phyloP scores from a whole-genome alignment of 2,888 invertebrate genomes.

The Lycocerus yunnanus region DNA sequence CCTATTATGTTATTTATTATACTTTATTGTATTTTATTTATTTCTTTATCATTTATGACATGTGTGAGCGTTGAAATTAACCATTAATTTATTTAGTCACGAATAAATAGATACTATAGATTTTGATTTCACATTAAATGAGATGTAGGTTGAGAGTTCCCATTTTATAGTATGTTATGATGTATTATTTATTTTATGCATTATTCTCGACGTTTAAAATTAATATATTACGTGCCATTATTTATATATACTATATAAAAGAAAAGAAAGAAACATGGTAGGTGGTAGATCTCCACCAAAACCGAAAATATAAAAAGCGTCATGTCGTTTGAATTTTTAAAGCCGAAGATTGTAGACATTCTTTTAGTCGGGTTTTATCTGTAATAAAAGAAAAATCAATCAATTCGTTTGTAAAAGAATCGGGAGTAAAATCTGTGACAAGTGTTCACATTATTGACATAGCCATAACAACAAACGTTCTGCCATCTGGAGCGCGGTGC shows the following conservation, averaged over 20 bases:
- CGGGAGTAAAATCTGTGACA: constrained; percentile 24
- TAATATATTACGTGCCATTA: too few relatives aligned
- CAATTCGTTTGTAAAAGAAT: constrained; percentile 8
- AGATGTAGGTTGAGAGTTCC: constrained; percentile 8
- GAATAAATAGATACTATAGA: constrained; percentile 21
- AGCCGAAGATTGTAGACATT: background rate
- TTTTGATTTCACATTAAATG: constrained; percentile 22
- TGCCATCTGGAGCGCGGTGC: constrained; percentile 44
- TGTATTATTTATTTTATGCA: background rate
- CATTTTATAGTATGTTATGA: background rate
- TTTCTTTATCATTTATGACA: constrained; percentile 20
- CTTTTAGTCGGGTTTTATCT: background rate
- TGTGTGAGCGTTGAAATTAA: constrained; percentile 21
- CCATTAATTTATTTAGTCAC: constrained; percentile 29
- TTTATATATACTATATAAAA: too few relatives aligned
- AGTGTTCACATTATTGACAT: constrained; percentile 34
- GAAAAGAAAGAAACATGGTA: too few relatives aligned
- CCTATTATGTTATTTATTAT: constrained; percentile 15
- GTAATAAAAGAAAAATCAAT: background rate
- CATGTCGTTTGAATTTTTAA: background rate
- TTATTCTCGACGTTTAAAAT: background rate
- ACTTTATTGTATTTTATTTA: constrained; percentile 27
- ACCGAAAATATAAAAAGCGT: background rate
- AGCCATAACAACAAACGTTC: constrained; percentile 36
- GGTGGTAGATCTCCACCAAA: too few relatives aligned